Evolutionary conservation across 1,140 invertebrate genomes (phyloP), one percentile per base, ranked within the genome.

Genomic region (Agrypnia vestita): DNA sequence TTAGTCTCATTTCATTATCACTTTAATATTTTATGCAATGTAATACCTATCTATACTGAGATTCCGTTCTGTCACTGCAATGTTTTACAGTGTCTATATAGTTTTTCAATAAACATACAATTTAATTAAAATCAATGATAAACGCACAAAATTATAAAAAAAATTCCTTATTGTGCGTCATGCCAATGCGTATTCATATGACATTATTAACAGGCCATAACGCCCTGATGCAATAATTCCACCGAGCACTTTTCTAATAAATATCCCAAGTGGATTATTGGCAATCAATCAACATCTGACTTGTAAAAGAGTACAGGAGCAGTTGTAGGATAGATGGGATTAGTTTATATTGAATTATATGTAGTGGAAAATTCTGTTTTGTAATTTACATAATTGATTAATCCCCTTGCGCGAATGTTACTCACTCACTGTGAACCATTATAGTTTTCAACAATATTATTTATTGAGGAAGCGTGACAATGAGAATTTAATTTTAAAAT

Each of bases 321-420:
- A 51, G 35, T 55, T 53, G 13, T n/a, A 73, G 49, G 53, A 55
- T 44, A 51, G 61, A 75, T 74, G 78, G 64, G 51, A 71, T 56
- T 74, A 19, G 62, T 19, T 53, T 73, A 53, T 21, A 81, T 81
- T 76, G 75, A 82, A 82, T 82, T 82, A 81, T 76, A 82, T 82
- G 80, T 79, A 76, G 44, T 82, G 80, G 77, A 82, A 82, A 79
- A 79, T 76, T 72, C 49, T 25, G 44, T 72, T 76, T 51, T 43
- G 43, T 79, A 76, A 82, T 82, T 82, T 73, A 53, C 73, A 69
- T 81, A 53, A 81, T 61, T 81, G n/a, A 72, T 47, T 75, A 43
- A 17, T 35, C 21, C 67, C 47, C 71, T 73, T n/a, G n/a, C n/a
- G n/a, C n/a, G n/a, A n/a, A n/a, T 35, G 25, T 35, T 35, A 6